These are phyloP conservation scores for Carassius gibelio DNA, from an alignment of 2,113 vertebrate genomes.

Conservation along the genomic window DNA sequence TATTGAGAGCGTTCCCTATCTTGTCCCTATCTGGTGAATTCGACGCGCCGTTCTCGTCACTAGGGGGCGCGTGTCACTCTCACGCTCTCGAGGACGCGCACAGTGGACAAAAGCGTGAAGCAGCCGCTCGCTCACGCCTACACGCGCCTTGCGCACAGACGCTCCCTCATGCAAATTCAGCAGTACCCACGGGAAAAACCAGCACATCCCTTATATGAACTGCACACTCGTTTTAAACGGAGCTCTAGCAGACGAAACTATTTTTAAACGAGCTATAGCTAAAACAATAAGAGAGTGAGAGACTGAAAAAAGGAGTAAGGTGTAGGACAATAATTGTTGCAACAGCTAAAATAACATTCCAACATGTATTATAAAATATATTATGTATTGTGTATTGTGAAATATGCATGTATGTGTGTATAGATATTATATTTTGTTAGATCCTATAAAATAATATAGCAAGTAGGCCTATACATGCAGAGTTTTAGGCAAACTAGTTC, in stretches of 20 bases:
- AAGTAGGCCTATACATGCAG: too few relatives aligned
- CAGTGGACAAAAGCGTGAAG: slow-evolving; percentile 47
- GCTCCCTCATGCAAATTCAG: slow-evolving; percentile 18
- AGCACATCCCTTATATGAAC: background rate
- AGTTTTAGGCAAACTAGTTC: background rate
- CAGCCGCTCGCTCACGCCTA: slow-evolving; percentile 53
- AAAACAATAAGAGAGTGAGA: background rate
- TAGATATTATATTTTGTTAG: too few relatives aligned
- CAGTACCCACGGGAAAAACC: slow-evolving; percentile 13
- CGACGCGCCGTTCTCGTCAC: slow-evolving; percentile 59
- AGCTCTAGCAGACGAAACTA: background rate
- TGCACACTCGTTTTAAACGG: background rate
- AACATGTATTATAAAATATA: too few relatives aligned
- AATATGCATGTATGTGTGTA: too few relatives aligned
- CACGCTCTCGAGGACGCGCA: background rate
- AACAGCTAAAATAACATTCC: background rate
- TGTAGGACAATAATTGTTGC: background rate
- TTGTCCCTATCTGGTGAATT: background rate
- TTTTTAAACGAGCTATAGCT: background rate
- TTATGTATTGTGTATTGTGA: too few relatives aligned
- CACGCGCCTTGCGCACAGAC: slow-evolving; percentile 26
- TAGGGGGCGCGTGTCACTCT: slow-evolving; percentile 67
- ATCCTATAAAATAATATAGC: too few relatives aligned
- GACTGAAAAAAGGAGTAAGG: background rate
- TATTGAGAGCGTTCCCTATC: background rate